These are phyloP conservation scores for Falco peregrinus DNA, from an alignment of 2,797 vertebrate genomes.

Conservation along the genomic window DNA sequence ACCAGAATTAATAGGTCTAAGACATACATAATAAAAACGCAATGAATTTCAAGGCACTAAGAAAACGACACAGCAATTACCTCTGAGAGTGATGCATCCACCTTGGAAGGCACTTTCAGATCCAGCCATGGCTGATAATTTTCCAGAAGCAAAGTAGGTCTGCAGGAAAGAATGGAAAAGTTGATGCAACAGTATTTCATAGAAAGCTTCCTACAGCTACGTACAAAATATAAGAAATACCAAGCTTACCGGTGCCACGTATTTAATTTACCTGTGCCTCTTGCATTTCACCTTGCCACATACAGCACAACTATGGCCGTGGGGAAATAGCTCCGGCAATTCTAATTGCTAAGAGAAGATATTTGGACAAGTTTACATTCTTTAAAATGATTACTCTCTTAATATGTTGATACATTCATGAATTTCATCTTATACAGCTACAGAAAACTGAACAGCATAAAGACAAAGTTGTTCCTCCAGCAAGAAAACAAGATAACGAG, in stretches of 20 bases:
- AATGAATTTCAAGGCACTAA: not conserved
- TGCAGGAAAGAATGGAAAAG: slow-evolving; percentile 51
- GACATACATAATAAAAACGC: accelerated
- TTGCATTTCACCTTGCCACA: slow-evolving; percentile 93
- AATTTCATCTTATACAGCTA: not conserved
- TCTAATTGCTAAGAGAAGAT: slow-evolving; percentile 77
- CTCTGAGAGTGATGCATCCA: slow-evolving; percentile 92
- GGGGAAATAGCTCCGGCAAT: slow-evolving; percentile 89
- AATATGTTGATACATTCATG: accelerated
- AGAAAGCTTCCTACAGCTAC: not conserved
- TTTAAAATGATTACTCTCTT: not conserved
- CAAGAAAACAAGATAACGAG: not conserved
- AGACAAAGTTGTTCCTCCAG: not conserved
- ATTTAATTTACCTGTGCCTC: slow-evolving; percentile 85
- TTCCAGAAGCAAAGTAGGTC: slow-evolving; percentile 89
- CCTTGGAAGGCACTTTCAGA: slow-evolving; percentile 90
- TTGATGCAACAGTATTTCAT: not conserved
- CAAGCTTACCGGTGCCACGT: not conserved
- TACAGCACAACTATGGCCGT: slow-evolving; percentile 90
- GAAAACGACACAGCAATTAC: slow-evolving; percentile 63
- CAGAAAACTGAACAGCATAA: not conserved
- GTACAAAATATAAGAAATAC: not conserved
- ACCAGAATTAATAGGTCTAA: not conserved
- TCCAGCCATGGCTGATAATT: slow-evolving; percentile 96
- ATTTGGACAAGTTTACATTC: not conserved